phyloP scores from a whole-genome alignment of 2,888 invertebrate genomes.

The Spodoptera littoralis region DNA sequence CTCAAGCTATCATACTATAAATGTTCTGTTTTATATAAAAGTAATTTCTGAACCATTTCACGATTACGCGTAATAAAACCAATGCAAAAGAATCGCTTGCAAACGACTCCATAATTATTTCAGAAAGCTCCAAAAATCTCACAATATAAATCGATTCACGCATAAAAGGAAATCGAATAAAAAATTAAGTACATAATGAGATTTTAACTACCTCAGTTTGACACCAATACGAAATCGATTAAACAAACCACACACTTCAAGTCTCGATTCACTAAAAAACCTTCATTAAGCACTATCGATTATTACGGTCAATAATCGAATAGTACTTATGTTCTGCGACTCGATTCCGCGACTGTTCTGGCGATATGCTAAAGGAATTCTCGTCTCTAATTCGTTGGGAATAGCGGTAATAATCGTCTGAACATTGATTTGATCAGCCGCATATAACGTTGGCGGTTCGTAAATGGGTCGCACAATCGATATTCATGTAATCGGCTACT shows the following conservation, averaged over 20 bases:
- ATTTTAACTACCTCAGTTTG: conserved; percentile 32
- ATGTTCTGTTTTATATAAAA: no score
- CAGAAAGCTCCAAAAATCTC: no score
- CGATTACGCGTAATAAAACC: no score
- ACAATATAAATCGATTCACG: neutral
- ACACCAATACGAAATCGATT: conserved; percentile 44
- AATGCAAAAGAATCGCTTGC: no score
- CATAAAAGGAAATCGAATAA: conserved; percentile 4
- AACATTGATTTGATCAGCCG: conserved; percentile 51
- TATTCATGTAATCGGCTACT: conserved; percentile 64
- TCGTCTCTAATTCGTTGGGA: conserved; percentile 26
- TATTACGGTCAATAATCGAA: conserved; percentile 55
- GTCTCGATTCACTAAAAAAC: conserved; percentile 44
- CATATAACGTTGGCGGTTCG: conserved; percentile 59
- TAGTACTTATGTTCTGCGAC: conserved; percentile 47
- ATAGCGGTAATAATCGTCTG: conserved; percentile 33
- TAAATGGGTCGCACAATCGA: conserved; percentile 68
- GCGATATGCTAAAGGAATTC: conserved; percentile 18
- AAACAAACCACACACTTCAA: conserved; percentile 42
- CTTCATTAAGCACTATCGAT: conserved; percentile 53
- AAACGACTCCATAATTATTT: no score
- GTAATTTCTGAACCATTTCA: no score
- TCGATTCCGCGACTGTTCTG: conserved; percentile 42
- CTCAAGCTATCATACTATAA: no score
- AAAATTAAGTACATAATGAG: conserved; percentile 30